Percentiles rank a stretch among this genome's conserved stretches.
phyloP scores from a whole-genome alignment of 1,140 invertebrate genomes.

The Propsilocerus akamusi region DNA sequence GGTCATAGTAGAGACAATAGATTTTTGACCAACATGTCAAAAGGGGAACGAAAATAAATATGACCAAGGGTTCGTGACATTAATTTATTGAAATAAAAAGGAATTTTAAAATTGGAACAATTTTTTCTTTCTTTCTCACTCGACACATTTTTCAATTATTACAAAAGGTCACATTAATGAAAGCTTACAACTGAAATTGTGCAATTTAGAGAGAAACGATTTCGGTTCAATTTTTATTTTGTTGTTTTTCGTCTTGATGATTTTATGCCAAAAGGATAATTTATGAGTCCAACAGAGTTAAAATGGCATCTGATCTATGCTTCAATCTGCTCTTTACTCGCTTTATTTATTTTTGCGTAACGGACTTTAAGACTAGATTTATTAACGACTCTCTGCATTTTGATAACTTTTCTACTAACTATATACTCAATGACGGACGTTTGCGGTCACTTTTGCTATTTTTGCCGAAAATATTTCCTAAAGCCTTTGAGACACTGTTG shows the following conservation, averaged over 20 bases:
- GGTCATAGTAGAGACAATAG: background rate
- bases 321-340: no score
- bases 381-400: background rate
- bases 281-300: no score
- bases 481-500: slow-evolving; percentile 56
- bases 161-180: slow-evolving; percentile 1
- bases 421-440: slow-evolving; percentile 55
- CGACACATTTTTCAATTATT: background rate
- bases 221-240: no score
- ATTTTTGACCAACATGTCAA: slow-evolving; percentile 1
- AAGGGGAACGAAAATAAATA: slow-evolving; percentile 1
- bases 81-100: no score
- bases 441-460: slow-evolving; percentile 51
- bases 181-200: background rate
- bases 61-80: background rate
- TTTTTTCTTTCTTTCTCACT: background rate
- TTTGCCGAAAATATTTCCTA: slow-evolving; percentile 60
- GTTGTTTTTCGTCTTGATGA: no score
- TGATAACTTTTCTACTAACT: slow-evolving; percentile 5
- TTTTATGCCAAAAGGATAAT: no score
- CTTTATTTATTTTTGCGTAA: background rate
- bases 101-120: background rate
- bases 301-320: no score
- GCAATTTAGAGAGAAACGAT: background rate
- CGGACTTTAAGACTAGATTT: background rate